Evolutionary conservation across 2,797 vertebrate genomes (phyloP).

Genomic region (Mus minutoides): DNA sequence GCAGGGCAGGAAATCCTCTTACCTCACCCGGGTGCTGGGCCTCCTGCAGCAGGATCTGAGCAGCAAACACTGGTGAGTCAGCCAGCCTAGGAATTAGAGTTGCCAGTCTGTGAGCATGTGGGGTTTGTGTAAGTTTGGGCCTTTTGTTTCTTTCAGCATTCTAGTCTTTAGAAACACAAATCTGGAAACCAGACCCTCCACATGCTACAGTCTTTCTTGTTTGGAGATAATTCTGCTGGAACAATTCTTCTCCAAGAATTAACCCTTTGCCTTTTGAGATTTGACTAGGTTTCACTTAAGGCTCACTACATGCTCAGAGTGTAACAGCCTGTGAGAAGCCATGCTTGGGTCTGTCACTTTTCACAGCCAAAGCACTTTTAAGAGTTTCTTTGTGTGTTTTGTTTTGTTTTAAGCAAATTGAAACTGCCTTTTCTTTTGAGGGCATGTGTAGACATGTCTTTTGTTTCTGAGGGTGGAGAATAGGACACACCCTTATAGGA

Average conservation of each 20-base stretch:
- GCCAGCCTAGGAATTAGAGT: slow-evolving; percentile 36
- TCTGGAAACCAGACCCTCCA: slow-evolving; percentile 76
- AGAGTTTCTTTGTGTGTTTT: not conserved
- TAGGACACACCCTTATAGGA: slow-evolving; percentile 27
- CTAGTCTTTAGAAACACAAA: slow-evolving; percentile 71
- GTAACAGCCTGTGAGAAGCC: slow-evolving; percentile 3
- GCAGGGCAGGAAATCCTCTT: slow-evolving; percentile 62
- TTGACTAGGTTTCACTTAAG: slow-evolving; percentile 49
- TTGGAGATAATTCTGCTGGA: slow-evolving; percentile 64
- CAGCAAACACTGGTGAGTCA: slow-evolving; percentile 69
- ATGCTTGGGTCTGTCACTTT: slow-evolving; percentile 33
- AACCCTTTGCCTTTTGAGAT: slow-evolving; percentile 67
- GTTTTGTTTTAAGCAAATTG: slow-evolving; percentile 15
- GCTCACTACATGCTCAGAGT: not conserved
- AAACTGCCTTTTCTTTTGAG: slow-evolving; percentile 31
- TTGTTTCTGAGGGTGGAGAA: slow-evolving; percentile 44
- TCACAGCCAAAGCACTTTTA: slow-evolving; percentile 25
- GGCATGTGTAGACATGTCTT: slow-evolving; percentile 53
- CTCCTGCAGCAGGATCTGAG: slow-evolving; percentile 62
- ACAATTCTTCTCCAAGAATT: slow-evolving; percentile 75
- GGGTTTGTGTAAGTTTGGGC: slow-evolving; percentile 72
- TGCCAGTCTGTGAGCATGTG: slow-evolving; percentile 71
- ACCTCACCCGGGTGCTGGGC: not conserved
- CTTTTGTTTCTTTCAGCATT: slow-evolving; percentile 78
- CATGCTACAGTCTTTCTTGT: slow-evolving; percentile 69